Base-by-base conservation (phyloP, 23 tunicate species). In the Halocynthia roretzi region DNA sequence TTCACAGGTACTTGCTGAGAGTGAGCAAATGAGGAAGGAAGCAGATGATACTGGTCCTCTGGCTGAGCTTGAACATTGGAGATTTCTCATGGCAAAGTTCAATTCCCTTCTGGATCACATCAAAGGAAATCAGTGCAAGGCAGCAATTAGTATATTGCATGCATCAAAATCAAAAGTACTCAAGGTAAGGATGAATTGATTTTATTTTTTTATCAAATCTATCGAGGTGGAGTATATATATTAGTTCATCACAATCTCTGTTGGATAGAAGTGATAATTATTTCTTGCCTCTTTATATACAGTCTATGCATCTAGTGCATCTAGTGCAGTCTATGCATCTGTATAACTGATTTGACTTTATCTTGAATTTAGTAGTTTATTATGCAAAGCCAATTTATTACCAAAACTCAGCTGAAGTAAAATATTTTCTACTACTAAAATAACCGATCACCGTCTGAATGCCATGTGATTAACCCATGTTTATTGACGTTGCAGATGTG, bases 11-110 rank as follows among this genome's bases (percentile, higher is more conserved):
- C 54, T 96, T 48, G 96, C 99, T 7, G 89, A 96, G 63, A 86
- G 94, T 80, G 96, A 96, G 54, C 99, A 96, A 65, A 96, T 96
- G 96, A 66, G 99, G 6, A 90, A 85, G 56, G 99, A 96, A 82
- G 99, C 99, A 17, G 99, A 96, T 72, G 99, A 96, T 81, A 96
- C 96, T 12, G 99, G 99, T 5, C 99, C 99, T 55, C 87, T 91
- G 18, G 99, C 99, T 60, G 99, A 96, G 79, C 67, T 96, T 53
- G 99, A 96, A 62, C 99, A 96, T 75, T 96, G 99, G 99, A 85
- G 96, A 76, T 91, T 85, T 83, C 85, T 91, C 12, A 96, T 90
- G 96, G 69, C 96, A 1, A 96, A 96, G 81, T 96, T 96, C 73
- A 96, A 96, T 52, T 96, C 99, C 10, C 66, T 96, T n/a, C 78